Evolutionary conservation across 1,140 invertebrate genomes (phyloP).

Genomic region (Mamestra configurata): DNA sequence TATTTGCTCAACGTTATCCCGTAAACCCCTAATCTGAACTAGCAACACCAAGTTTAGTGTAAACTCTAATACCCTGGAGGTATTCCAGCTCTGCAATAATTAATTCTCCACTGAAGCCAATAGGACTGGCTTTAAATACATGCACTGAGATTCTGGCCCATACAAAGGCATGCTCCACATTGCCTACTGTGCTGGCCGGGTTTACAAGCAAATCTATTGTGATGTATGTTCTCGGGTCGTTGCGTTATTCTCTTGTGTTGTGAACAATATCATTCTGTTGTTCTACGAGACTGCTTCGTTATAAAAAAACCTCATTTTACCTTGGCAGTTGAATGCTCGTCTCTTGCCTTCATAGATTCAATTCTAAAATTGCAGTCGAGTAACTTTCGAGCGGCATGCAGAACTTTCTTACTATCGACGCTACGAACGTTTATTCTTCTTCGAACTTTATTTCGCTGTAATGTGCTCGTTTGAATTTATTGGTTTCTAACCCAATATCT

Average conservation of each 20-base stretch:
- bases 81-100: slow-evolving; percentile 41
- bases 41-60: slow-evolving; percentile 42
- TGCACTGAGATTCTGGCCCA: slow-evolving; percentile 18
- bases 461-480: background rate
- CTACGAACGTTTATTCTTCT: background rate
- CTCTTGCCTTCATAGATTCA: background rate
- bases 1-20: slow-evolving; percentile 36
- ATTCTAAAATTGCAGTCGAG: background rate
- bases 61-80: slow-evolving; percentile 44
- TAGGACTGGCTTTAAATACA: slow-evolving; percentile 39
- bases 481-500: background rate
- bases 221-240: slow-evolving; percentile 26
- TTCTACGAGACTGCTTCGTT: background rate
- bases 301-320: background rate
- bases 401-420: background rate
- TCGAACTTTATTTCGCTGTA: background rate
- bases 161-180: slow-evolving; percentile 34
- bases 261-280: slow-evolving; percentile 17
- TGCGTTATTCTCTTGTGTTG: background rate
- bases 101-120: slow-evolving; percentile 52
- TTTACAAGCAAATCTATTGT: slow-evolving; percentile 42
- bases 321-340: background rate
- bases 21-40: slow-evolving; percentile 28
- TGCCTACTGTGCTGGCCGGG: slow-evolving; percentile 6
- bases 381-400: background rate